Evolutionary conservation across 2,113 vertebrate genomes (phyloP).

Genomic region (Muscicapa adusta): DNA sequence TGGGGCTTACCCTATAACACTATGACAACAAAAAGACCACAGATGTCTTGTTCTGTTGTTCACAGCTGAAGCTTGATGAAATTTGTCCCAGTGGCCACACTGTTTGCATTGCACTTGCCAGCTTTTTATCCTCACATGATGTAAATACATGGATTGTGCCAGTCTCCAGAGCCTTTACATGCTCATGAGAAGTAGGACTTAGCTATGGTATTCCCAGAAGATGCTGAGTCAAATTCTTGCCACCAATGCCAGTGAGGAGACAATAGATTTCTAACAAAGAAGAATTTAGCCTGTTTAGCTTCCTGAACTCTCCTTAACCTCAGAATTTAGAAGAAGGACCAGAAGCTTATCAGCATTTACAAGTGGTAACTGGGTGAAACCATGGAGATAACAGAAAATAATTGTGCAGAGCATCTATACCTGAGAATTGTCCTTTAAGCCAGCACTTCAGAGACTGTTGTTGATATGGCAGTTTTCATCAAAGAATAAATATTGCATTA

Average conservation of each 20-base stretch:
- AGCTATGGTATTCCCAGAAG: neutral
- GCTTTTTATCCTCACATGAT: neutral
- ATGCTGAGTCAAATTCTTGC: neutral
- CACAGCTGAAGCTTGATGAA: neutral
- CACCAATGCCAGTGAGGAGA: neutral
- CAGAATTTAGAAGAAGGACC: neutral
- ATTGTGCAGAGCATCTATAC: neutral
- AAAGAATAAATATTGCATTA: neutral
- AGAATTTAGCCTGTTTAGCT: neutral
- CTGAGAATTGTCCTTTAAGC: neutral
- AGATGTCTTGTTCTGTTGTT: neutral
- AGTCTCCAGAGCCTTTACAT: neutral
- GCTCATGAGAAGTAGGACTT: neutral
- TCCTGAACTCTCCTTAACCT: neutral
- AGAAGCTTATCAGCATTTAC: neutral
- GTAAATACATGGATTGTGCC: neutral
- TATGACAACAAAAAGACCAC: neutral
- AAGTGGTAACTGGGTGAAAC: neutral
- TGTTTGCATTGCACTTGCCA: neutral
- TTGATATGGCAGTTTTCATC: neutral
- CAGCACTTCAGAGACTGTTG: neutral
- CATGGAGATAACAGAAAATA: neutral
- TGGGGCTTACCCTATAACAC: fast-evolving
- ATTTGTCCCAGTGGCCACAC: neutral
- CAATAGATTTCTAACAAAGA: neutral